Conservation (phyloP, 2,113 vertebrate species). For the Dasyurus viverrinus region DNA sequence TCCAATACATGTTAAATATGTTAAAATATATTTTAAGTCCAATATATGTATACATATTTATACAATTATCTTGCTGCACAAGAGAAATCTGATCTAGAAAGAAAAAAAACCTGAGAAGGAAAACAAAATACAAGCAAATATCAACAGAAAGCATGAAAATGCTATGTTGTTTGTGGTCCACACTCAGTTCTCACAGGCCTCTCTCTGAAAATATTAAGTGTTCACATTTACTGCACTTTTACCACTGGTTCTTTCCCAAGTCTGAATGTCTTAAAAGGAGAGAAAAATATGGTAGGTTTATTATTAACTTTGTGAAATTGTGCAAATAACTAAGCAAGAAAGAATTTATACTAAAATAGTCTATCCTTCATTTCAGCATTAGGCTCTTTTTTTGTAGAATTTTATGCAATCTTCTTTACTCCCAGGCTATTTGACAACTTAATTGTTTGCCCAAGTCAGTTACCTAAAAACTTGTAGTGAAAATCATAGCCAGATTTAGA, state of each 20-base stretch:
- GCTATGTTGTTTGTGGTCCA: too few species aligned
- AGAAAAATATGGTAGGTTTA: background rate
- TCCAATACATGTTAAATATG: too few species aligned
- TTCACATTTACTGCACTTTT: conserved; percentile 40
- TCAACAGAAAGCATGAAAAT: too few species aligned
- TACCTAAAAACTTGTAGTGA: conserved; percentile 21
- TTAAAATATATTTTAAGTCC: too few species aligned
- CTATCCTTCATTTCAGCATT: conserved; percentile 14
- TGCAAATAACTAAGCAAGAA: background rate
- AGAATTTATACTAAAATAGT: background rate
- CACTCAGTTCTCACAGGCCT: too few species aligned
- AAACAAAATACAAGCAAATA: too few species aligned
- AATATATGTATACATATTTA: too few species aligned
- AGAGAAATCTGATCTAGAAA: too few species aligned
- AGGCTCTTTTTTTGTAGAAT: background rate
- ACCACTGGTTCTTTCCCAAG: conserved; percentile 31
- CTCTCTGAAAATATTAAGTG: too few species aligned
- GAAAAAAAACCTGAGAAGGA: too few species aligned
- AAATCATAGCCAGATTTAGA: conserved; percentile 7
- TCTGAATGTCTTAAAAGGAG: conserved; percentile 5
- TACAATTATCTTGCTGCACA: too few species aligned
- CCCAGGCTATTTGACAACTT: conserved; percentile 4
- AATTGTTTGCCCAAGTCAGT: background rate
- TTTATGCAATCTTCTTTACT: background rate
- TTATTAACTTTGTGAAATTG: conserved; percentile 17